Evolutionary conservation across 2,888 invertebrate species (phyloP).

Genomic region (Tyria jacobaeae): DNA sequence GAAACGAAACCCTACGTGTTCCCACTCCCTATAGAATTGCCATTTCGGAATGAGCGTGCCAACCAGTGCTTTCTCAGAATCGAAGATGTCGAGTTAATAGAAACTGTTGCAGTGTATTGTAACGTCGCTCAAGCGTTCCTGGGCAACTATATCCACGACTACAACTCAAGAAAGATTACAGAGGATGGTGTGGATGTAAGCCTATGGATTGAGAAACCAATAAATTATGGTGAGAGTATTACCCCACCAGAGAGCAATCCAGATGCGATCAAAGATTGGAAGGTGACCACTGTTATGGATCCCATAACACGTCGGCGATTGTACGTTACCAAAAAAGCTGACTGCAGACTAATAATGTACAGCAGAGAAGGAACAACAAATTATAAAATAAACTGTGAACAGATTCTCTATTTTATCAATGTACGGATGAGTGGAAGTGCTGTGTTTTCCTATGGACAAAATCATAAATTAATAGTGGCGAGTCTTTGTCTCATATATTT

Average conservation of each 20-base stretch:
- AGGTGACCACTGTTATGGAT: conserved; percentile 70
- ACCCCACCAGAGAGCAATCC: conserved; percentile 48
- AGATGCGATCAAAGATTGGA: conserved; percentile 69
- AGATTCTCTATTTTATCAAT: conserved; percentile 73
- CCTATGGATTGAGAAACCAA: conserved; percentile 72
- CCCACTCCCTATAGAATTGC: conserved; percentile 75
- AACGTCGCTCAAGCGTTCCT: conserved; percentile 71
- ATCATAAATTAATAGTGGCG: conserved; percentile 37
- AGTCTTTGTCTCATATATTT: conserved; percentile 51
- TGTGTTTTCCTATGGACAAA: conserved; percentile 40
- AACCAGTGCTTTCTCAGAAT: conserved; percentile 80
- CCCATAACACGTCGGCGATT: conserved; percentile 69
- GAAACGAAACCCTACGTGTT: conserved; percentile 62
- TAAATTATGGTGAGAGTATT: conserved; percentile 54
- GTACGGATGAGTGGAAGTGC: conserved; percentile 60
- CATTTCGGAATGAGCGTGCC: conserved; percentile 75
- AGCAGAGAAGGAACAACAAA: conserved; percentile 75
- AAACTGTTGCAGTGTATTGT: conserved; percentile 72
- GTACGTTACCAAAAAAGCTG: conserved; percentile 73
- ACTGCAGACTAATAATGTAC: conserved; percentile 76
- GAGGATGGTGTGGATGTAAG: conserved; percentile 77
- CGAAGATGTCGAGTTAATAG: conserved; percentile 75
- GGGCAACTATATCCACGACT: conserved; percentile 69
- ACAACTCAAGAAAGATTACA: conserved; percentile 74
- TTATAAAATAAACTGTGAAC: conserved; percentile 74